Base-by-base conservation (phyloP, 2,888 invertebrate genomes). In the Tiphia femorata region DNA sequence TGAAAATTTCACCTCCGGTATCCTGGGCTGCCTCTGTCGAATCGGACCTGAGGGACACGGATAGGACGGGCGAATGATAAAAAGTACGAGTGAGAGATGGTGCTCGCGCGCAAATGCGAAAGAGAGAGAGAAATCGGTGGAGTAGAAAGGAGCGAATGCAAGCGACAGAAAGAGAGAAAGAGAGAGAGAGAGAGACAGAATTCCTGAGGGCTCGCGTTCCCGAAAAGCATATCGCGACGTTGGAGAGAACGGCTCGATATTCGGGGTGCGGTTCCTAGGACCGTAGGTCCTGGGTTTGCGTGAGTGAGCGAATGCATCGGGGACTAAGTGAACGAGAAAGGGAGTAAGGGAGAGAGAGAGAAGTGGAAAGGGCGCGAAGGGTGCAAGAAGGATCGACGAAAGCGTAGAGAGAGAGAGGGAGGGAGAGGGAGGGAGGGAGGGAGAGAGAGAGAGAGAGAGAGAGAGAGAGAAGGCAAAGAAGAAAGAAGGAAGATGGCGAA, bases 221-320 rank as follows among this genome's bases (percentile, higher is more conserved):
- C 66, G 69, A 73, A 73, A 73, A 73, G 74, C 73, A 64, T 76
- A 70, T 70, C 68, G 72, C 67, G 67, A 73, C 70, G 69, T 68
- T 57, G 67, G 41, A 48, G 62, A 60, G 57, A 72, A 69, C 73
- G 74, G 80, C 77, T 81, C 81, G 80, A 82, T 82, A 82, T 81
- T 82, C 78, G 80, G 82, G 81, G 81, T 82, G 82, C 82, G 80
- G 80, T 80, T 76, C 78, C 74, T 73, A 71, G 72, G 67, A 69
- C 69, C 67, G 70, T 70, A 67, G 70, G 63, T 77, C 72, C 76
- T 73, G 75, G 76, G 76, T 77, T 75, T 77, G 77, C 76, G 75
- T 78, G 78, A 73, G 70, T 65, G 70, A 67, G 61, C 43, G 67
- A 58, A 56, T 46, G 55, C 30, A 19, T n/a, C 43, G 49, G 43